Base-by-base conservation (phyloP, 2,797 vertebrate species). In the Eulemur mongoz region DNA sequence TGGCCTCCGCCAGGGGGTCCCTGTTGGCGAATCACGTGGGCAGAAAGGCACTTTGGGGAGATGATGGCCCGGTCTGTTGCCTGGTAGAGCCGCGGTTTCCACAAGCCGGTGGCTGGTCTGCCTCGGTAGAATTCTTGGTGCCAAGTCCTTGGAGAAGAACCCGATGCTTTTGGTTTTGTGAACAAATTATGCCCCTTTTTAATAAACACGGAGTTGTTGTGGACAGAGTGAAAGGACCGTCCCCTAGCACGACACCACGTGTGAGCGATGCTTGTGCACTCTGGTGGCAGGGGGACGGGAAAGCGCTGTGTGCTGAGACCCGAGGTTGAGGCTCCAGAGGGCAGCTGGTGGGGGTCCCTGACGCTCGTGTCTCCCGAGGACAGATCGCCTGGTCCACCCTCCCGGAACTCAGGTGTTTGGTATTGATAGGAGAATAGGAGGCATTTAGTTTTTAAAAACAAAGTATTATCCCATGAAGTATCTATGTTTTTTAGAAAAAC, bases 241-340 rank as follows among this genome's bases (percentile, higher is more conserved):
- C 8, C n/a, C 11, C 3, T 13, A 0, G 20, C 23, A 20, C 22
- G 0, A 18, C 5, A 11, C 8, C 1, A 0, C 5, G 0, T 6
- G 7, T 6, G 8, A 1, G 8, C 9, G 7, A 13, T 2, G 1
- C 18, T 4, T 2, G 5, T 3, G 2, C 5, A n/a, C 12, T 11
- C 23, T 2, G 2, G 4, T 2, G 1, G n/a, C 20, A 15, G 25
- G 12, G 25, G 11, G 6, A 30, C 2, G 1, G 40, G 54, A 54
- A 45, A 38, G 32, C 5, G 3, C n/a, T 0, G 1, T 1, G 0
- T 43, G 4, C 4, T 14, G 13, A 4, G 69, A 20, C 48, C 38
- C 7, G 1, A 18, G 5, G 8, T 20, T 14, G 4, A 5, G 38
- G 30, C 9, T 75, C 63, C 4, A 2, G 32, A 81, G 14, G 11